Base-by-base conservation (phyloP, 2,888 invertebrate species). In the Tenthredo amoena region DNA sequence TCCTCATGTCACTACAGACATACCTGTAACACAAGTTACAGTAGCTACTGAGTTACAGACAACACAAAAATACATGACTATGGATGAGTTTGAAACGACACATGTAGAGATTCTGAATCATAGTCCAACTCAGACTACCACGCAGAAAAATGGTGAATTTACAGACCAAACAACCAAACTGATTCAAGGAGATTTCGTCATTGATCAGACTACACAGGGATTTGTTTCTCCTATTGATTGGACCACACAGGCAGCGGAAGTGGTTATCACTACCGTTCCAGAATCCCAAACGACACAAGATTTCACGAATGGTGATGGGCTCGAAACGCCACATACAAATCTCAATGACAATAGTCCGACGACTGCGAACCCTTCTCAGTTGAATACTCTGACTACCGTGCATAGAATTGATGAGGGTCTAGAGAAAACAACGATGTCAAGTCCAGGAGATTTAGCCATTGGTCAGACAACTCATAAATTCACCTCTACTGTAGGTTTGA, bases 11-110 rank as follows among this genome's bases (percentile, higher is more conserved):
- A 76, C 76, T 21, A 50, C 76, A 18, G 26, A 47, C 12, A 47
- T 47, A 47, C 18, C 76, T 43, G 47, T 47, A 47, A 76, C 47
- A 43, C 47, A 43, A 26, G 15, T 26, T 15, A 43, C 79, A 71
- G 50, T 40, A 37, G 50, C 15, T 83, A 47, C 37, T 21, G 81
- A 71, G n/a, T 68, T 50, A 21, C 47, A 31, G 47, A 85, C 65
- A 21, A 85, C 71, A 34, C 40, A 58, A 84, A 9, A 85, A 83
- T 62, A 18, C 12, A 34, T 55, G 15, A 76, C 26, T n/a, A 58
- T 34, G 55, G 74, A 55, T 74, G 47, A 55, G n/a, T 34, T 58
- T 7, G 37, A 50, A 84, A 72, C 72, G n/a, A 84, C 84, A 31
- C 43, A 77, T 65, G 47, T n/a, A 15, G 15, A 26, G 3, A 21